Base-by-base conservation (phyloP, 2,797 vertebrate species). In the Gambelia wislizenii region DNA sequence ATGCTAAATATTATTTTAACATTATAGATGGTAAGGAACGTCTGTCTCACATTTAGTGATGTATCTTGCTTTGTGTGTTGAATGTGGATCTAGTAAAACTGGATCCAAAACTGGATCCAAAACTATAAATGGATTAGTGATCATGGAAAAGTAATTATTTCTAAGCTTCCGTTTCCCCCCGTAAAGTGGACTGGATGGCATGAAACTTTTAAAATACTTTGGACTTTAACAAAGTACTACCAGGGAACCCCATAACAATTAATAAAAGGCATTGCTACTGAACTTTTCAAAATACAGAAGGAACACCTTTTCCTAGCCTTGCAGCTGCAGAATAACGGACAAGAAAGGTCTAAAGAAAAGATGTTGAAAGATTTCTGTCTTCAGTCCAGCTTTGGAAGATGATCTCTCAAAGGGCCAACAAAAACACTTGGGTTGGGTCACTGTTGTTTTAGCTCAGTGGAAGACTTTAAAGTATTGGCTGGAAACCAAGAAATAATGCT, bases 371-470 rank as follows among this genome's bases (percentile, higher is more conserved):
- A 88, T 82, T 93, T 93, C 92, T 93, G 94, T 95, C 91, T 25
- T 1, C 91, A 84, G 87, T 89, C 95, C 96, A 1, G 0, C 52
- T 97, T 96, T 96, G 96, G 96, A 98, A 96, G 96, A 97, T 95
- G 97, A 97, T 95, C 91, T 91, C 91, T 89, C 39, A 95, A 97
- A 97, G 95, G 94, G 95, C 93, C 96, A 96, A 97, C 97, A 97
- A 98, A 98, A 98, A 98, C 97, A 97, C 96, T 87, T 89, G 98
- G 97, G 97, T 98, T 98, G 98, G 96, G 96, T 96, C 95, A 97
- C 97, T 98, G 98, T 98, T 98, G 97, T 98, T 98, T 98, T 96
- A 97, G 97, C 97, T 97, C 97, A 96, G 95, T 96, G 96, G 97
- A 96, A 96, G 97, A 97, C 97, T 96, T 97, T 97, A 97, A 97